Base-by-base conservation (phyloP, 2,797 vertebrate species). In the Xerus rutilus region DNA sequence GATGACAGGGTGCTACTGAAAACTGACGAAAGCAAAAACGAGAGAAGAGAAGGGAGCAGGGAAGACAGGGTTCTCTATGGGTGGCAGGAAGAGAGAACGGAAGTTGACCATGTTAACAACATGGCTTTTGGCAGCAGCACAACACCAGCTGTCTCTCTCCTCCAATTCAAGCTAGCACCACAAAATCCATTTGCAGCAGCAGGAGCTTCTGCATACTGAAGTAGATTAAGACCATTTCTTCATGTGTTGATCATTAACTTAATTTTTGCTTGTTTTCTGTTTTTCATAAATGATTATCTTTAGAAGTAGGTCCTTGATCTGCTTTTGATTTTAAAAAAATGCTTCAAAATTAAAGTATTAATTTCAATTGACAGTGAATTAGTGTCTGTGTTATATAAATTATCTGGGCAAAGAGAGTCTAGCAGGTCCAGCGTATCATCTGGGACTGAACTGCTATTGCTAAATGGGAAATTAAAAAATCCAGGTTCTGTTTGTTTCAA, bases 231-330 rank as follows among this genome's bases (percentile, higher is more conserved):
- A 35, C 28, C 45, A 70, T 49, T 82, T 65, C 64, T 73, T 77
- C 17, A 3, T 21, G 21, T 62, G 87, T 54, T 54, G 62, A 81
- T 25, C 17, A 65, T 70, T 86, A n/a, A 0, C 4, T 92, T 86
- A 47, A 86, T 47, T 78, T 89, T 74, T 90, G 52, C 73, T 89
- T 86, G 15, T 91, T 82, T 94, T 91, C 74, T 88, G 45, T 32
- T 13, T 91, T 97, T 96, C 54, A 81, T 93, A 73, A 76, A 54
- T 2, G 13, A 73, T 79, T 78, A 69, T 39, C 28, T 84, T 83
- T 86, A 72, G 21, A 95, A 70, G 30, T 0, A 0, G 35, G 49
- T 64, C 28, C 57, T 90, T 67, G 7, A 21, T 81, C 47, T 72
- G 25, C 49, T 91, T 65, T 30, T 0, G 8, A 52, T 64, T 81